Evolutionary conservation across 2,888 invertebrate genomes (phyloP), one percentile per base, ranked within the genome.

Genomic region (Melanchra persicariae): DNA sequence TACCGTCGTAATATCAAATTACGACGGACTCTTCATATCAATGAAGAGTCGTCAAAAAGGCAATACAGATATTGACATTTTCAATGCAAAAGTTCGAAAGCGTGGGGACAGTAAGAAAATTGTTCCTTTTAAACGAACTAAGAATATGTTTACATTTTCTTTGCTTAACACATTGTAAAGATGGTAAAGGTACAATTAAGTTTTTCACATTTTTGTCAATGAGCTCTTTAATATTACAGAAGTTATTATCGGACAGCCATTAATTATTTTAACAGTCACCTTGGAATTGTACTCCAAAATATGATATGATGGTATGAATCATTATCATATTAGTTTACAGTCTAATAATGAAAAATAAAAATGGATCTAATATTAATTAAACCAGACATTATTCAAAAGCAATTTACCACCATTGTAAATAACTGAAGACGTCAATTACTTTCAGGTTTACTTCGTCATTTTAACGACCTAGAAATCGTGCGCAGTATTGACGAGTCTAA

Each of bases 401-500:
- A 63, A 69, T 66, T 72, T 49, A 70, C 60, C 47, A 45, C 58
- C 43, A 47, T 74, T 66, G 58, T 68, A 62, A 73, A 62, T 77
- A 70, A 55, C 62, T 58, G 61, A 61, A 45, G 45, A 57, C 57
- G n/a, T 64, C 64, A 70, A 69, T 65, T 73, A 66, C 54, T 51
- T 70, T 70, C 51, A 68, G 64, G 74, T 71, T 70, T 40, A 67
- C 57, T 75, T 43, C 59, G 30, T 60, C 40, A 72, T 74, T 73
- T 77, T 71, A 63, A 84, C 67, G 75, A 85, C 81, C 76, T 76
- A 85, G 74, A 81, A 83, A 70, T 77, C 61, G 49, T 73, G 54
- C 66, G 58, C 47, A 68, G 57, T 76, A 74, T 74, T 77, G 70
- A 70, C 58, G 77, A 74, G 63, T 74, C 58, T 74, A 79, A 70